Evolutionary conservation across 2,888 invertebrate genomes (phyloP).

Genomic region (Macrostomum cliftonense): DNA sequence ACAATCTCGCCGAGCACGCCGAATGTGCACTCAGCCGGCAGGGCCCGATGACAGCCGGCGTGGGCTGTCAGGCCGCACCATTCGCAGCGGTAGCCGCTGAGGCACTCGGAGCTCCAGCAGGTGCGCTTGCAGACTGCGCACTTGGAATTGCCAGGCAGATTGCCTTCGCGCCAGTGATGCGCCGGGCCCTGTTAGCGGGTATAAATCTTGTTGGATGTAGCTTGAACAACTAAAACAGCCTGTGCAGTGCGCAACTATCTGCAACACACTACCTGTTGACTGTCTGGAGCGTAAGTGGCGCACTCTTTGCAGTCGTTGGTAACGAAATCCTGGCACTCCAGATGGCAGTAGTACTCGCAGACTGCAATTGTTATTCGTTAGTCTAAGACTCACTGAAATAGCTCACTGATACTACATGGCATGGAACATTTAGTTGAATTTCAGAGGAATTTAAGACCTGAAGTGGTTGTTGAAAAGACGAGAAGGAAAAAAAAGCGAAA

Average conservation of each 20-base stretch:
- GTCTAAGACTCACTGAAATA: too few relatives aligned
- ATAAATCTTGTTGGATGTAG: too few relatives aligned
- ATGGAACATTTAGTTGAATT: too few relatives aligned
- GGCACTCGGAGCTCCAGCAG: slow-evolving; percentile 92
- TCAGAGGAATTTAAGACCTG: too few relatives aligned
- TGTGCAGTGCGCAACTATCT: too few relatives aligned
- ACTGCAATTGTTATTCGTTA: slow-evolving; percentile 45
- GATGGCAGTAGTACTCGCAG: slow-evolving; percentile 98
- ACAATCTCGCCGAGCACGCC: slow-evolving; percentile 92
- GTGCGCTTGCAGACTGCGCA: slow-evolving; percentile 91
- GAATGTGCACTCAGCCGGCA: slow-evolving; percentile 85
- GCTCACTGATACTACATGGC: too few relatives aligned
- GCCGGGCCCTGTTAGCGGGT: slow-evolving; percentile 48
- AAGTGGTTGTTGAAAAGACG: too few relatives aligned
- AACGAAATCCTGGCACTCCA: slow-evolving; percentile 96
- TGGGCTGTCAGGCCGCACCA: slow-evolving; percentile 54
- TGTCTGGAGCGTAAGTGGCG: slow-evolving; percentile 41
- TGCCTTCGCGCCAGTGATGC: slow-evolving; percentile 99
- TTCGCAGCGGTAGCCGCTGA: slow-evolving; percentile 61
- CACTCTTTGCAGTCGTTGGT: slow-evolving; percentile 98
- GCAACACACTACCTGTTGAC: too few relatives aligned
- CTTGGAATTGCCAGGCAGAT: slow-evolving; percentile 87
- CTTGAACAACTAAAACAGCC: too few relatives aligned
- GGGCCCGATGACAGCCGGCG: slow-evolving; percentile 72
- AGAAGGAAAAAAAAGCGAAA: too few relatives aligned